Evolutionary conservation across 2,888 invertebrate genomes (phyloP).

Genomic region (Tipula unca): DNA sequence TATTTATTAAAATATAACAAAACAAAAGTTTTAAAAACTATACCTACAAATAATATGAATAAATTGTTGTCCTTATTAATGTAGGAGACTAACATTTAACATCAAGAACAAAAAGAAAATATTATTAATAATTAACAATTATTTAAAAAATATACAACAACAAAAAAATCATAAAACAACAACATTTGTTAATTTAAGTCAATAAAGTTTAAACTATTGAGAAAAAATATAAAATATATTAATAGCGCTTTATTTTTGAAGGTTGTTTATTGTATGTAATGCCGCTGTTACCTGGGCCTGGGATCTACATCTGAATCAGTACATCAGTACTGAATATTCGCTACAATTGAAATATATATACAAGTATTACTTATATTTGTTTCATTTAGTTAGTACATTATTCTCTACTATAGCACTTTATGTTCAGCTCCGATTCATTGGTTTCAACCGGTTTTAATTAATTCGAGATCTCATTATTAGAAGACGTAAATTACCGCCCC

Average conservation of each 20-base stretch:
- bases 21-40: not conserved
- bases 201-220: not conserved
- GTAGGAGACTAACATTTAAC: not conserved
- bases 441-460: no score
- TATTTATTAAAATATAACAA: not conserved
- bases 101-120: not conserved
- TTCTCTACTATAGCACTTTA: no score
- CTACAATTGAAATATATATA: no score
- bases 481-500: no score
- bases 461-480: no score
- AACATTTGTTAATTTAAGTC: slow-evolving; percentile 8
- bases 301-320: no score
- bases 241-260: not conserved
- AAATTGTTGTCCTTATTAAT: not conserved
- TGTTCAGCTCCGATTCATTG: no score
- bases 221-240: not conserved
- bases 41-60: not conserved
- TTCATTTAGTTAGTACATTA: no score
- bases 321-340: no score
- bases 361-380: no score
- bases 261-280: no score
- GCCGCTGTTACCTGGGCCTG: no score
- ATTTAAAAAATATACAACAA: not conserved
- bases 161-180: not conserved
- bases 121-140: not conserved